Conservation (phyloP, 92 coral and sea anemone genomes). For the Phenganax subtilis region DNA sequence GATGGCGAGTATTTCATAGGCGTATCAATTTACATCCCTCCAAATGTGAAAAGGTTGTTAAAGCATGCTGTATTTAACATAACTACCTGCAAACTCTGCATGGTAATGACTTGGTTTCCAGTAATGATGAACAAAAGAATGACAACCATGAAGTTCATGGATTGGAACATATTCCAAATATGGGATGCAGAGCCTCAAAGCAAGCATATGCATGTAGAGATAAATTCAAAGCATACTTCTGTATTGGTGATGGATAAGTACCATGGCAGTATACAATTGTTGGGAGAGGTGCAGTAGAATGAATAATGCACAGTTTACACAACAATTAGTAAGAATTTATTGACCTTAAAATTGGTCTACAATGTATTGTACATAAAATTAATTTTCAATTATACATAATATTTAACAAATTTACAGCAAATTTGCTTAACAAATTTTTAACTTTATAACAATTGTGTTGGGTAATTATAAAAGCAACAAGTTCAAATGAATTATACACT, state of each 20-base stretch:
- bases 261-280: conserved; percentile 25
- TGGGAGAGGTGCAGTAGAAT: neutral
- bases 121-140: too few relatives aligned
- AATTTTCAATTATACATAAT: neutral
- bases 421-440: neutral
- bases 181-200: conserved; percentile 15
- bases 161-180: conserved; percentile 2
- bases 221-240: conserved; percentile 14
- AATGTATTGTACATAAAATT: conserved; percentile 15
- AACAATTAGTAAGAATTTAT: neutral
- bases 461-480: neutral
- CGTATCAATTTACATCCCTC: too few relatives aligned
- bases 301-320: neutral
- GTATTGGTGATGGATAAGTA: conserved; percentile 17
- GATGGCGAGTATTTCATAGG: too few relatives aligned
- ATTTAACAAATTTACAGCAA: neutral
- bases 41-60: too few relatives aligned
- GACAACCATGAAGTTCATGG: conserved; percentile 3
- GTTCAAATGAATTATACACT: neutral
- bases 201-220: conserved; percentile 12
- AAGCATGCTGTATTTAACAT: too few relatives aligned
- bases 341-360: conserved; percentile 1
- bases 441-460: neutral
- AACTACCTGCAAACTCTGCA: too few relatives aligned
- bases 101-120: too few relatives aligned